These are phyloP conservation scores for Hestina assimilis DNA, from an alignment of 1,140 invertebrate genomes.

Conservation along the genomic window DNA sequence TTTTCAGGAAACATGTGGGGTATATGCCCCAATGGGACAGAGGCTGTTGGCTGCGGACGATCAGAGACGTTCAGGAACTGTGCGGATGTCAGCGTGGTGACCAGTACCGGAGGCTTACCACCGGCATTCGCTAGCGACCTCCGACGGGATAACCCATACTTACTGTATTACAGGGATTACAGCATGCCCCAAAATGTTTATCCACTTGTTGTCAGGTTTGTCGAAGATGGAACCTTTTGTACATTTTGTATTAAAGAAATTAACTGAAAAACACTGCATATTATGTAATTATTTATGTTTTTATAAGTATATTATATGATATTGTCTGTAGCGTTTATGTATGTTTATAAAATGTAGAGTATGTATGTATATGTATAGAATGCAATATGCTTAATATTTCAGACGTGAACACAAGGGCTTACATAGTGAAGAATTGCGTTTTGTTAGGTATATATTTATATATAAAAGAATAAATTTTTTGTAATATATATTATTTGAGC, in stretches of 20 bases:
- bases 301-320: neutral
- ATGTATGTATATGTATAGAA: conserved; percentile 11
- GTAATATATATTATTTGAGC: conserved; percentile 33
- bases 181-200: conserved; percentile 80
- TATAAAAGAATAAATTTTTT: conserved; percentile 23
- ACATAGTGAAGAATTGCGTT: conserved; percentile 44
- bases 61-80: conserved; percentile 94
- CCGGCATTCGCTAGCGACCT: conserved; percentile 81
- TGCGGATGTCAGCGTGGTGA: conserved; percentile 89
- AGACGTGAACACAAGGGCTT: conserved; percentile 42
- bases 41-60: conserved; percentile 89
- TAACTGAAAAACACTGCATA: too few relatives aligned
- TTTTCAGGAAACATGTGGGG: conserved; percentile 91
- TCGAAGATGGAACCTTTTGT: conserved; percentile 11
- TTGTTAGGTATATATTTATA: conserved; percentile 48
- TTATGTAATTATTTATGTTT: conserved; percentile 20
- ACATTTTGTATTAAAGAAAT: conserved; percentile 13
- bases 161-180: conserved; percentile 85
- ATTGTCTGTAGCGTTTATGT: conserved; percentile 6
- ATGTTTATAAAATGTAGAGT: too few relatives aligned
- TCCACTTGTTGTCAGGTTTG: conserved; percentile 86
- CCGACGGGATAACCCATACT: conserved; percentile 83
- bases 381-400: conserved; percentile 52
- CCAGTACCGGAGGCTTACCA: conserved; percentile 84
- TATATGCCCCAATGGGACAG: conserved; percentile 88